Evolutionary conservation across 2,888 invertebrate species (phyloP), one percentile per base, ranked within the genome.

Genomic region (Orthosia cruda): DNA sequence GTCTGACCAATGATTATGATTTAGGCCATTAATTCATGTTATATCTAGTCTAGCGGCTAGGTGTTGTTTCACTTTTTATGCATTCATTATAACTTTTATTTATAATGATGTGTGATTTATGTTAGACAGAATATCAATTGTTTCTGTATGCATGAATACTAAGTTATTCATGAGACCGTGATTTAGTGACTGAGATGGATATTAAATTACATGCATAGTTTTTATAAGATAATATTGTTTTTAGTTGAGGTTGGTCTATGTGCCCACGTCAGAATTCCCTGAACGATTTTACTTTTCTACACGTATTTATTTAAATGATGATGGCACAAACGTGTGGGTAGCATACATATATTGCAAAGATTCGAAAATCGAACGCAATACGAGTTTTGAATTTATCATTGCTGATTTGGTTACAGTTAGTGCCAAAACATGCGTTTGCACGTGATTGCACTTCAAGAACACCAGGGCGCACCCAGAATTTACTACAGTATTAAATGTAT

Each of bases 341-440:
- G 88, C 80, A 87, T 90, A 79, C 40, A 32, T 12, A 16, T 81
- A 72, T 87, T 54, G 75, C 80, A 52, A 65, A 79, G 88, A 94
- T 94, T 93, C 92, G 93, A 94, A 94, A 94, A 89, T 91, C 89
- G 90, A 87, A 86, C 90, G 84, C 81, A 75, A 85, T 89, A 93
- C 92, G 91, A 87, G 84, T 57, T 70, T 72, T 81, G 93, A 91
- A 93, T 93, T 78, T 76, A 84, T 85, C 71, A 91, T 89, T 83
- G 86, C 77, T 87, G 70, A 73, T 89, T 88, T 87, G 71, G 62
- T 84, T 64, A 71, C 72, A 69, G 75, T 73, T 78, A 69, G 80
- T 88, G 89, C 87, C 88, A 90, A 90, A 89, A 88, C 83, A 89
- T 88, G 86, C 66, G 54, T 81, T 71, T 82, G 71, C 66, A 70